phyloP scores from a whole-genome alignment of 2,113 vertebrate species.

The Sardina pilchardus region DNA sequence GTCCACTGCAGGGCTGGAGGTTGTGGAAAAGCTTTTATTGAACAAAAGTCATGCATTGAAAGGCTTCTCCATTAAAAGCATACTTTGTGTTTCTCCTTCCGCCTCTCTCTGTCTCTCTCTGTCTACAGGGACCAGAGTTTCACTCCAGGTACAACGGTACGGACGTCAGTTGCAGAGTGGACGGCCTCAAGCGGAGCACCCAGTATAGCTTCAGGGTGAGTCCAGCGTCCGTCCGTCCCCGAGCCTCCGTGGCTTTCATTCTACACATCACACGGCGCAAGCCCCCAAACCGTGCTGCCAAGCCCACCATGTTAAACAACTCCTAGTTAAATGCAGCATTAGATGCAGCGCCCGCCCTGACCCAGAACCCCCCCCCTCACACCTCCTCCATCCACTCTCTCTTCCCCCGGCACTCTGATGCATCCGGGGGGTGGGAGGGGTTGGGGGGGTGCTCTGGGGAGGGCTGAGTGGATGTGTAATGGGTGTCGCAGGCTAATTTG shows the following conservation, averaged over 20 bases:
- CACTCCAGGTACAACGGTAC: conserved; percentile 97
- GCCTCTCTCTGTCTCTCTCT: neutral
- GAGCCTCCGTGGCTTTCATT: neutral
- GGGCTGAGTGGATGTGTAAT: neutral
- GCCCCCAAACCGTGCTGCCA: neutral
- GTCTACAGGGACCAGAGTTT: conserved; percentile 86
- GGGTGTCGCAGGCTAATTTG: neutral
- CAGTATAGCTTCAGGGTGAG: conserved; percentile 99
- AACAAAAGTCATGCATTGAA: neutral
- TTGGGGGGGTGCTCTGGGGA: too few species aligned
- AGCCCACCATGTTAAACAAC: neutral
- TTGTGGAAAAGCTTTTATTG: neutral
- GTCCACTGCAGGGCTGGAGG: neutral
- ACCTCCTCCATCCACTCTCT: too few species aligned
- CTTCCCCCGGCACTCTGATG: too few species aligned
- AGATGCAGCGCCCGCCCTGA: too few species aligned
- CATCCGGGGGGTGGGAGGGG: too few species aligned
- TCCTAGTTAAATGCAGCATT: neutral
- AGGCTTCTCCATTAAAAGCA: neutral
- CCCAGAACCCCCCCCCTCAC: too few species aligned
- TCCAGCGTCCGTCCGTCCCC: neutral
- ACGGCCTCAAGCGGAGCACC: conserved; percentile 93
- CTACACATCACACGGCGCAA: too few species aligned
- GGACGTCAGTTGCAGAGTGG: conserved; percentile 94
- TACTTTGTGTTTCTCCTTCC: neutral